Base-by-base conservation (phyloP, 2,888 invertebrate species). In the Amphipoea lucens region DNA sequence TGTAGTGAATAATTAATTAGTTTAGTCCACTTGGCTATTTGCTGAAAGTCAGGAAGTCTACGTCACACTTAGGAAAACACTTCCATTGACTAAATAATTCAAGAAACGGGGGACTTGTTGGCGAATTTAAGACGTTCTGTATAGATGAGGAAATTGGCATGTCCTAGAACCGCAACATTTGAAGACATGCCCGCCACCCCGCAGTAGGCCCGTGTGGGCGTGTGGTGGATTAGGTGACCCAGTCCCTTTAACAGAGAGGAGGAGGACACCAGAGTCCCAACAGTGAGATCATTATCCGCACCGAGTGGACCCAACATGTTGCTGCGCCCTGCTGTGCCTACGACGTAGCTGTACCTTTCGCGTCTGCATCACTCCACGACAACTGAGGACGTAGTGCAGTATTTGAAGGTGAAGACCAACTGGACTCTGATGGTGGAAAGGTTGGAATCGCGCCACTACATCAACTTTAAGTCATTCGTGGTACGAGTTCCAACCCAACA, bases 41-140 rank as follows among this genome's bases (percentile, higher is more conserved):
- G n/a, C 57, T 68, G 40, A 36, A 63, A 74, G 63, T 60, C 45
- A 68, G 36, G 72, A 82, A 45, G 74, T 65, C 60, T 67, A 68
- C 12, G 60, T 42, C 17, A 73, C n/a, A 73, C 42, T 69, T 72
- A 48, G 14, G 65, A 29, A 63, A 45, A 76, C 45, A 48, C 42
- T 81, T 62, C 9, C 57, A 48, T 69, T 40, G 4, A 40, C 20
- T 82, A 60, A 85, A 82, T 84, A 45, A 76, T 76, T 82, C 20
- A 73, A 40, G 40, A 65, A 40, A 40, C 12, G 23, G 2, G 2
- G 11, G 23, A 40, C 23, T 23, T 40, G 20, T 23, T 40, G 9
- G 65, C 2, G 65, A 65, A 63, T 63, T 63, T 36, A 29, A 36
- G 29, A 63, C 62, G 7, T 29, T 36, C 63, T 36, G 6, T 29